phyloP scores from a whole-genome alignment of 2,113 vertebrate genomes.

The Cryptomyrus ogoouensis region DNA sequence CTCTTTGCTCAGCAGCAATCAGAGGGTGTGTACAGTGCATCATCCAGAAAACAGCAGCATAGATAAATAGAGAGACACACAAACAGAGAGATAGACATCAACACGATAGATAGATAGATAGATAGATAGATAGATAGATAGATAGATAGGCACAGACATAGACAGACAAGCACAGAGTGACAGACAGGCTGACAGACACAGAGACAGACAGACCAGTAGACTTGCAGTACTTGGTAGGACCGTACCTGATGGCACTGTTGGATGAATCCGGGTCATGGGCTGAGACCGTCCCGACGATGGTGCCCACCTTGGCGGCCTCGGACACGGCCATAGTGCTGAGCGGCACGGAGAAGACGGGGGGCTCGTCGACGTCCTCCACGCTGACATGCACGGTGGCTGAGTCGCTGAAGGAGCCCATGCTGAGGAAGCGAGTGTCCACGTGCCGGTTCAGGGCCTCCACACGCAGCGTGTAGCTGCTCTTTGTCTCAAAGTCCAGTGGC shows the following conservation, averaged over 20 bases:
- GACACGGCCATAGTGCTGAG: slow-evolving; percentile 75
- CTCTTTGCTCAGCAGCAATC: background rate
- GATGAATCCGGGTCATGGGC: slow-evolving; percentile 77
- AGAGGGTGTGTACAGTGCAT: background rate
- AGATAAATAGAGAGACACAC: background rate
- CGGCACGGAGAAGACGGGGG: slow-evolving; percentile 65
- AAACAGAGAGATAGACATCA: background rate
- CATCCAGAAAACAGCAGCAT: no score
- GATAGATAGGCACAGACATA: background rate
- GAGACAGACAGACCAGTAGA: background rate
- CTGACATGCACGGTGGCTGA: slow-evolving; percentile 72
- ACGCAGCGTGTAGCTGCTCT: slow-evolving; percentile 71
- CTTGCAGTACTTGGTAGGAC: background rate
- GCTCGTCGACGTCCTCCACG: slow-evolving; percentile 79
- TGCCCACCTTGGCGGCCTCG: slow-evolving; percentile 75
- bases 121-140: background rate
- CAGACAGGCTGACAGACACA: background rate
- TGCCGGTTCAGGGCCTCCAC: slow-evolving; percentile 78
- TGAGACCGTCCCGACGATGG: slow-evolving; percentile 72
- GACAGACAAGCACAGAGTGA: background rate
- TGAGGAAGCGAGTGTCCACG: slow-evolving; percentile 68
- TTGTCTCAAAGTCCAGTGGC: slow-evolving; percentile 79
- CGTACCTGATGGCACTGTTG: slow-evolving; percentile 76
- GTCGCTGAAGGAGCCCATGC: slow-evolving; percentile 73
- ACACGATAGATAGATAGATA: no score